Evolutionary conservation across 1,140 invertebrate species (phyloP), one percentile per base, ranked within the genome.

Genomic region (Cyclargus thomasi): DNA sequence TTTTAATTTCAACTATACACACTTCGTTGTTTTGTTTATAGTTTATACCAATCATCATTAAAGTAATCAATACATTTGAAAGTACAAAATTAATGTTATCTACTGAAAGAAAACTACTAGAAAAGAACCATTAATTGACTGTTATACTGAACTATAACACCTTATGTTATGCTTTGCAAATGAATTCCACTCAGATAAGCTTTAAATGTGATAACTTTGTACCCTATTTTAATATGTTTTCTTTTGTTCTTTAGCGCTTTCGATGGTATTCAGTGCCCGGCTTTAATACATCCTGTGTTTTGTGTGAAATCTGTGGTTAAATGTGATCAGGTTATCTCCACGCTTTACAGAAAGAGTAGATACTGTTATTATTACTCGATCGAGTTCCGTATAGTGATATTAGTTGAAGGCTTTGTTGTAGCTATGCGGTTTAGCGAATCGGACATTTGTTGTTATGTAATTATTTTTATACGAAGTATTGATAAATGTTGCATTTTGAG

Each of bases 401-500:
- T 72, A 70, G 68, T 77, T 69, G 73, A 70, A 74, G 70, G 82
- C 82, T 84, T 82, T 73, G 74, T 78, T 75, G 70, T 77, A 81
- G 74, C 72, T 71, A 72, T 76, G 74, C 78, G 78, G 74, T 72
- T 74, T 83, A 84, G 83, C 79, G 78, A 73, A 82, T 81, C 74
- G 74, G 75, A 79, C 81, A 85, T 85, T 80, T 80, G 85, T 88
- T 85, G 78, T 85, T 84, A 81, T 66, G 73, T 83, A 82, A 76
- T 86, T 88, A 88, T 88, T 88, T 88, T 88, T 88, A 88, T 88
- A 88, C 82, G 79, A 70, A 80, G 75, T 87, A 86, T 86, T 86
- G 81, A 85, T 84, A 76, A 85, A 87, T 74, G 83, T 89, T 89
- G 83, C 82, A 83, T 85, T 84, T 86, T 83, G 68, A 76, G 83